Percentiles rank a stretch among this genome's conserved stretches.
These are phyloP conservation scores for Gobiocypris rarus DNA, from an alignment of 2,113 vertebrate genomes.

Conservation along the genomic window DNA sequence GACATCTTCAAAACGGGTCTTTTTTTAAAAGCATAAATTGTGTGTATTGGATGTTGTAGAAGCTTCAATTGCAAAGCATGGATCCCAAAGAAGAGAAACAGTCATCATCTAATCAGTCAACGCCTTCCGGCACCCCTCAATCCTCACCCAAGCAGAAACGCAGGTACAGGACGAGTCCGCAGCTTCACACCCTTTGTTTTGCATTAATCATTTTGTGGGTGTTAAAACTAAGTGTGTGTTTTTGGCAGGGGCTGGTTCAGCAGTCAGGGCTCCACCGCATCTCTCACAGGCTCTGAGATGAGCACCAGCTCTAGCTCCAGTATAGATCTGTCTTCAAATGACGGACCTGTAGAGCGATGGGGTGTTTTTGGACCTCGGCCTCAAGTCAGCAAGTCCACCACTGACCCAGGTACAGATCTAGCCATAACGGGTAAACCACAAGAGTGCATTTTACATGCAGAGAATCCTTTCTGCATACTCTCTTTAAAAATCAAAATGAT, in stretches of 20 bases:
- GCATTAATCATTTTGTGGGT: neutral
- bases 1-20: neutral
- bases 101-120: slow-evolving; percentile 85
- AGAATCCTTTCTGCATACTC: neutral
- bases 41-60: slow-evolving; percentile 73
- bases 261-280: slow-evolving; percentile 77
- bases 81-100: slow-evolving; percentile 88
- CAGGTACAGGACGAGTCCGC: slow-evolving; percentile 73
- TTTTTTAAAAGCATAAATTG: neutral
- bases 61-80: slow-evolving; percentile 88
- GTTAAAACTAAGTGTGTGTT: slow-evolving; percentile 25
- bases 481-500: neutral
- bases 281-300: slow-evolving; percentile 75
- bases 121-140: slow-evolving; percentile 83
- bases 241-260: slow-evolving; percentile 85
- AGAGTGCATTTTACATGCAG: neutral
- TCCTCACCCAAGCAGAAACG: slow-evolving; percentile 84
- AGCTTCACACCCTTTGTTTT: neutral
- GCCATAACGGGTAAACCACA: slow-evolving; percentile 66
- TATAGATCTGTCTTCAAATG: slow-evolving; percentile 75
- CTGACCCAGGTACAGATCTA: slow-evolving; percentile 82
- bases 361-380: slow-evolving; percentile 85
- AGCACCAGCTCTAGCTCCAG: slow-evolving; percentile 65
- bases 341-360: slow-evolving; percentile 85
- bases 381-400: slow-evolving; percentile 85